phyloP scores from a whole-genome alignment of 2,797 vertebrate genomes.

The Orestias chungarensis region DNA sequence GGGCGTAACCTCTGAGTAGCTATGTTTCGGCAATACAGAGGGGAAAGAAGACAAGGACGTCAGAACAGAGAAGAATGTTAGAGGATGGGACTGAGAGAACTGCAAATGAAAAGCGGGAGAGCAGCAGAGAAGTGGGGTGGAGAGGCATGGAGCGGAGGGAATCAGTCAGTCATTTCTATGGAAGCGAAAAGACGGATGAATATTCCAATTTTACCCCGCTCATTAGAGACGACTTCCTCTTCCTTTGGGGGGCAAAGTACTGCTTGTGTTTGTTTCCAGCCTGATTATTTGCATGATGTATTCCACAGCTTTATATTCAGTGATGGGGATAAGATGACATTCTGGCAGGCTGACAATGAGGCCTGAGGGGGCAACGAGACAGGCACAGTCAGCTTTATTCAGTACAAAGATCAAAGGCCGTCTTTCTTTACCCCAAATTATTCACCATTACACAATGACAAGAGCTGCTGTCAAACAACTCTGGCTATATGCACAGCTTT shows the following conservation, averaged over 20 bases:
- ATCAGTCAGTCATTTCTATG: slow-evolving; percentile 56
- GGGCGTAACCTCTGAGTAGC: slow-evolving; percentile 55
- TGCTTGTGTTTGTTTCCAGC: slow-evolving; percentile 76
- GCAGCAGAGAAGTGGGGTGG: slow-evolving; percentile 15
- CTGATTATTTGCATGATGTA: slow-evolving; percentile 82
- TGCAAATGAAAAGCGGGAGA: slow-evolving; percentile 28
- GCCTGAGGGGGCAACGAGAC: slow-evolving; percentile 59
- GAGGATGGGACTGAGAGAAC: slow-evolving; percentile 40
- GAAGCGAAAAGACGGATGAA: slow-evolving; percentile 68
- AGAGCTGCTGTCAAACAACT: slow-evolving; percentile 32
- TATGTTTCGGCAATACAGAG: slow-evolving; percentile 42
- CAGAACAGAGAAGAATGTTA: slow-evolving; percentile 35
- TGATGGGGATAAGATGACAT: slow-evolving; percentile 66
- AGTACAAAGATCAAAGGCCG: slow-evolving; percentile 70
- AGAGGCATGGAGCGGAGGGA: slow-evolving; percentile 31
- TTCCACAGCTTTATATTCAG: slow-evolving; percentile 73
- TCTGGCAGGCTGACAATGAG: slow-evolving; percentile 71
- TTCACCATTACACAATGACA: slow-evolving; percentile 62
- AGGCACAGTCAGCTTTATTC: slow-evolving; percentile 68
- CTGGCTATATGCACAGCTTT: slow-evolving; percentile 21
- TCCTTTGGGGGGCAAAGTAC: slow-evolving; percentile 71
- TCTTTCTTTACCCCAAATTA: slow-evolving; percentile 66
- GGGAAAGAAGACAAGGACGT: slow-evolving; percentile 18
- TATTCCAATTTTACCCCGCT: slow-evolving; percentile 76
- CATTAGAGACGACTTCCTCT: slow-evolving; percentile 75